Percentiles rank a stretch among this genome's conserved stretches.
These are phyloP conservation scores for Tiliacea aurago DNA, from an alignment of 2,888 invertebrate species.

Conservation along the genomic window DNA sequence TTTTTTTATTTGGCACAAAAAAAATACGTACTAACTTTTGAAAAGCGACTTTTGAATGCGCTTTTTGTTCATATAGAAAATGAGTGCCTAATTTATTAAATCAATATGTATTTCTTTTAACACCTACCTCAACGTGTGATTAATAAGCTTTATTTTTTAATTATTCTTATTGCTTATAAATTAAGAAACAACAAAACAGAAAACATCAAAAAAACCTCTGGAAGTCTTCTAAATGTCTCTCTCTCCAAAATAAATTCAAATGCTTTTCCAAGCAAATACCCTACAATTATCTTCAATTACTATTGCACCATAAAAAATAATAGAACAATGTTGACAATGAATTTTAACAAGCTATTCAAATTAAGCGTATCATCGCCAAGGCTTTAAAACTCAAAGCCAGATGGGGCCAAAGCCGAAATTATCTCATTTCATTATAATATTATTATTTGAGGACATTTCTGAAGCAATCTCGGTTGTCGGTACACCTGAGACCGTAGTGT, in stretches of 20 bases:
- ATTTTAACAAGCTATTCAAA: slow-evolving; percentile 62
- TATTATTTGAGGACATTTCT: slow-evolving; percentile 68
- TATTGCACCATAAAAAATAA: slow-evolving; percentile 56
- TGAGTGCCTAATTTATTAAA: background rate
- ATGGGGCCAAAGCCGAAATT: slow-evolving; percentile 68
- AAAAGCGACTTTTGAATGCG: too few species aligned
- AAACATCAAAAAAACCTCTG: too few species aligned
- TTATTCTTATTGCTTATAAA: too few species aligned
- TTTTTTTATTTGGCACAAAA: background rate
- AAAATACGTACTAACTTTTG: background rate
- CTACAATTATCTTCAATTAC: slow-evolving; percentile 22
- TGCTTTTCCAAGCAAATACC: background rate
- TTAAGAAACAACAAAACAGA: too few species aligned
- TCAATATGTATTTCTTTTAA: background rate
- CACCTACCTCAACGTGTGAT: background rate
- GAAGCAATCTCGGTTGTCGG: slow-evolving; percentile 58
- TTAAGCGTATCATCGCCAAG: slow-evolving; percentile 55
- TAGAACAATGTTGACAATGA: slow-evolving; percentile 53
- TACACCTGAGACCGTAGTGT: slow-evolving; percentile 56
- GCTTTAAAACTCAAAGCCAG: slow-evolving; percentile 65
- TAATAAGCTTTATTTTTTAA: too few species aligned
- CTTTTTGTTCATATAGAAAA: background rate
- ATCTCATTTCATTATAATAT: slow-evolving; percentile 72
- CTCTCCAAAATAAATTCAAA: background rate
- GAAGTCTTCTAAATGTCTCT: too few species aligned